Percentiles rank a stretch among this genome's conserved stretches.
These are phyloP conservation scores for Drosophila mauritiana DNA, from an alignment of 1,140 invertebrate species.

Conservation along the genomic window DNA sequence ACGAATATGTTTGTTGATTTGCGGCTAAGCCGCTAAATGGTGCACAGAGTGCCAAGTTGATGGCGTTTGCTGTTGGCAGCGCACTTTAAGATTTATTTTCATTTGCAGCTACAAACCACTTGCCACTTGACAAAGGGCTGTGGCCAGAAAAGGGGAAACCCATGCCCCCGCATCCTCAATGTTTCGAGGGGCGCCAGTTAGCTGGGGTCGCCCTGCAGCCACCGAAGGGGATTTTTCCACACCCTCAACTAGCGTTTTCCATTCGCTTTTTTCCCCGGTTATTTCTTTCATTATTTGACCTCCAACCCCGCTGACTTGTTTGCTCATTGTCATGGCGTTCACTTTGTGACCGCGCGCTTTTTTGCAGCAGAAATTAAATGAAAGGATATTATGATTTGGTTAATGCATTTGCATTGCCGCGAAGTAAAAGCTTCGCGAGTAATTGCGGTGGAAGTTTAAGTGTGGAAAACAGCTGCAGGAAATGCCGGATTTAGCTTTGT, in stretches of 20 bases:
- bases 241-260: not conserved
- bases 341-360: slow-evolving; percentile 41
- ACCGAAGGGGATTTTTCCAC: not conserved
- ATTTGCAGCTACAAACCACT: slow-evolving; percentile 35
- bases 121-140: slow-evolving; percentile 30
- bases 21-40: slow-evolving; percentile 67
- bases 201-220: slow-evolving; percentile 18
- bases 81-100: slow-evolving; percentile 59
- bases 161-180: not conserved
- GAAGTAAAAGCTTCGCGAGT: slow-evolving; percentile 29
- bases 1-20: slow-evolving; percentile 68
- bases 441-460: slow-evolving; percentile 33
- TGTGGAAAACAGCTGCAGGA: slow-evolving; percentile 1
- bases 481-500: not conserved
- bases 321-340: slow-evolving; percentile 52
- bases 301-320: slow-evolving; percentile 29
- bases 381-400: slow-evolving; percentile 50
- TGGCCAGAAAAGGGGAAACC: slow-evolving; percentile 13
- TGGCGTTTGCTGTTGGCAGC: slow-evolving; percentile 17
- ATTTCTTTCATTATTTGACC: slow-evolving; percentile 32
- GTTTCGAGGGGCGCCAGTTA: slow-evolving; percentile 29
- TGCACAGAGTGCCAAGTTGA: slow-evolving; percentile 34
- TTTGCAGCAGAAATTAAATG: slow-evolving; percentile 42
- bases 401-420: slow-evolving; percentile 45
- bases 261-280: slow-evolving; percentile 10